Evolutionary conservation across 2,888 invertebrate genomes (phyloP), one percentile per base, ranked within the genome.

Genomic region (Melikaiella ostensackeni): DNA sequence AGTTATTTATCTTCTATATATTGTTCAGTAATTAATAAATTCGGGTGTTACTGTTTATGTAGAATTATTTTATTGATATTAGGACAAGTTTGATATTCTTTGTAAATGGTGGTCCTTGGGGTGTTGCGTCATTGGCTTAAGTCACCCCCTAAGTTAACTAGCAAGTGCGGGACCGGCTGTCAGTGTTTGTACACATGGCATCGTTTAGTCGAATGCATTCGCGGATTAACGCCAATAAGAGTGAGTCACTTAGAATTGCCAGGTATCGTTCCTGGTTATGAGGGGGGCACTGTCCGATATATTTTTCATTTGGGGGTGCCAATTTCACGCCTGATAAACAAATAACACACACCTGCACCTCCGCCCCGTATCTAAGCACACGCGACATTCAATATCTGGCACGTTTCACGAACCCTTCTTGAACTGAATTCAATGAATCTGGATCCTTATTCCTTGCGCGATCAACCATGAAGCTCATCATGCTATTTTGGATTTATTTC

Each of bases 181-280:
- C 88, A 88, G 83, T 90, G 90, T 90, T 90, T 90, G 89, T 90
- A 90, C 90, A 90, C 90, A 90, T 90, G 90, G 89, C 89, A 85
- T 77, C 85, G 82, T 88, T 87, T 88, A 87, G 86, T 83, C 82
- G 84, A 86, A 84, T 85, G 83, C 85, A 84, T 83, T 83, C 81
- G 82, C 83, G 84, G 86, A 87, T 87, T 88, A 88, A 80, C 81
- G 80, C 79, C 75, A 63, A 66, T 62, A 42, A 70, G 82, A 76
- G 79, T 82, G 82, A 83, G 64, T 83, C 83, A 82, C 80, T 82
- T 81, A 77, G 80, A 73, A 75, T 75, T 78, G 80, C 78, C 84
- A 85, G 83, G 84, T 85, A 85, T 81, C 84, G 62, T 76, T 75
- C 33, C 38, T 46, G 42, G 46, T 77, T 59, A 62, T 75, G 74